phyloP scores from a whole-genome alignment of 2,113 vertebrate genomes.

The Mustela nigripes region DNA sequence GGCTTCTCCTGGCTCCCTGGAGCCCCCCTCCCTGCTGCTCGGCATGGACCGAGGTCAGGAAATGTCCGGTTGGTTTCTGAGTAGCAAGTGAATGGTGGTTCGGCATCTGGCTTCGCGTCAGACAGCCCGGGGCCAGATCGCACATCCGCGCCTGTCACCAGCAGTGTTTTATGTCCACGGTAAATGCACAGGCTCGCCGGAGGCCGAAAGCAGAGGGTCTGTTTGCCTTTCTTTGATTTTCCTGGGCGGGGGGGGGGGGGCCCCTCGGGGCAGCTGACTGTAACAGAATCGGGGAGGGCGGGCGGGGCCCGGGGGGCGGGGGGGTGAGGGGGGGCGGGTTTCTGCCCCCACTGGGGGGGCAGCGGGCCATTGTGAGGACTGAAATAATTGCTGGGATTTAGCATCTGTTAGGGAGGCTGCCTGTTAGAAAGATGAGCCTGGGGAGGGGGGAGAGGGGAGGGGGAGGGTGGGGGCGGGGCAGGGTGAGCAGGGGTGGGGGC shows the following conservation, averaged over 20 bases:
- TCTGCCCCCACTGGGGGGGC: neutral
- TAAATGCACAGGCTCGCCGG: neutral
- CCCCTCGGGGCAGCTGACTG: neutral
- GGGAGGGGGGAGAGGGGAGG: fast-evolving
- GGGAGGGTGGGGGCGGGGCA: fast-evolving
- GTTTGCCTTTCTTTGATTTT: neutral
- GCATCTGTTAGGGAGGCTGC: conserved; percentile 30
- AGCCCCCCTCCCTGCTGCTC: neutral
- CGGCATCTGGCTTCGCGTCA: neutral
- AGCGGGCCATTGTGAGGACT: neutral
- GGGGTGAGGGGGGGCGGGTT: neutral
- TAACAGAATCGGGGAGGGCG: neutral
- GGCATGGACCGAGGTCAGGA: neutral
- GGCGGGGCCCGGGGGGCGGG: neutral
- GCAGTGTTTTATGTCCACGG: fast-evolving
- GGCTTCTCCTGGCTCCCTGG: fast-evolving
- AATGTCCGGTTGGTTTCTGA: neutral
- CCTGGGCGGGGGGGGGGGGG: fast-evolving
- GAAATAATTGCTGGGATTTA: neutral
- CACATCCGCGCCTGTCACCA: fast-evolving
- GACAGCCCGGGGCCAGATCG: neutral
- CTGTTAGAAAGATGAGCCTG: neutral
- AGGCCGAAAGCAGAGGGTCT: neutral
- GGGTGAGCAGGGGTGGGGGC: neutral
- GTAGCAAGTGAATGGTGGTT: neutral